These are phyloP conservation scores for Anastrepha obliqua DNA, from an alignment of 1,140 invertebrate genomes.

Conservation along the genomic window DNA sequence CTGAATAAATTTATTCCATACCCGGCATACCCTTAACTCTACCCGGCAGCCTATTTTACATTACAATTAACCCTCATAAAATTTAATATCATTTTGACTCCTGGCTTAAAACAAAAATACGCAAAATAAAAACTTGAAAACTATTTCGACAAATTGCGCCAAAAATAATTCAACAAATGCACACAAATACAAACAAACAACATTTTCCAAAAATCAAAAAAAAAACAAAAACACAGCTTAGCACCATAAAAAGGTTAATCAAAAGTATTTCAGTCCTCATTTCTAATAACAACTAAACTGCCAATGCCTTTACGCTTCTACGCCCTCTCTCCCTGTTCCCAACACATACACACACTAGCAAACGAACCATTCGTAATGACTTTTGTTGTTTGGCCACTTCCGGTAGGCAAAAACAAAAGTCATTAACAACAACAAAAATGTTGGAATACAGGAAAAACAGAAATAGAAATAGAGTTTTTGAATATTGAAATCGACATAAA, in stretches of 20 bases:
- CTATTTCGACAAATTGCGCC: conserved; percentile 28
- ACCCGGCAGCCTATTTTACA: too few species aligned
- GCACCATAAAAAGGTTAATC: background rate
- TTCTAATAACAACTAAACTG: too few species aligned
- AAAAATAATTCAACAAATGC: background rate
- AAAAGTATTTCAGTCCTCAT: background rate
- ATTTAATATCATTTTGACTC: background rate
- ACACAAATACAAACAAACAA: background rate
- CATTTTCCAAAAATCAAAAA: background rate
- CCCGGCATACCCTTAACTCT: too few species aligned
- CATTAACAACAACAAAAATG: conserved; percentile 15
- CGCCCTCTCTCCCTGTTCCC: background rate
- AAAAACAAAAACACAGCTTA: background rate
- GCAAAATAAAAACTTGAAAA: background rate
- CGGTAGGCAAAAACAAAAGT: background rate
- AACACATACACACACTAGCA: background rate
- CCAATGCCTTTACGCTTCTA: background rate
- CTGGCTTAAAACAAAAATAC: background rate
- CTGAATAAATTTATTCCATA: background rate
- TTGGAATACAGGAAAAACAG: too few species aligned
- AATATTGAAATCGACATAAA: conserved; percentile 26
- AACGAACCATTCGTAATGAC: conserved; percentile 12
- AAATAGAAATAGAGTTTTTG: background rate
- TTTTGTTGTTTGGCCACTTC: conserved; percentile 18
- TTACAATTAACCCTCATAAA: background rate